Evolutionary conservation across 2,888 invertebrate genomes (phyloP).

Genomic region (Petrolisthes manimaculis): DNA sequence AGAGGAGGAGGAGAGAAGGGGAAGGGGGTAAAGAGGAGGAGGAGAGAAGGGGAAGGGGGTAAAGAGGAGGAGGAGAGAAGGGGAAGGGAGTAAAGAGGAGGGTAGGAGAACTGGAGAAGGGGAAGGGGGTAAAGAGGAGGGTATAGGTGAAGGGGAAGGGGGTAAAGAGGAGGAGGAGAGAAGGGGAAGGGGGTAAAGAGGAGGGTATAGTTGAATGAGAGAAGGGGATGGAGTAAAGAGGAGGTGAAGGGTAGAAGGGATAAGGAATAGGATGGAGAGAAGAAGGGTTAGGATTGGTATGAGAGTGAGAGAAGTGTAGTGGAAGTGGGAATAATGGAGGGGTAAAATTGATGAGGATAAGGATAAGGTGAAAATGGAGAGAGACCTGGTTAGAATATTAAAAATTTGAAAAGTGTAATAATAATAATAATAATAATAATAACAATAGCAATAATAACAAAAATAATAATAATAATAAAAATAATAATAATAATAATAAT

Average conservation of each 20-base stretch:
- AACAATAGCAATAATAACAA: not conserved
- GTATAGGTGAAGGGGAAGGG: not conserved
- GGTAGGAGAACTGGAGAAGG: not conserved
- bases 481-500: not conserved
- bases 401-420: not conserved
- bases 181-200: not conserved
- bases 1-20: too few species aligned
- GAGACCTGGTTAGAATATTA: not conserved
- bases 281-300: too few species aligned
- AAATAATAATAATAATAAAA: not conserved
- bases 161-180: not conserved
- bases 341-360: not conserved
- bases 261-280: too few species aligned
- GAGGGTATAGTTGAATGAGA: not conserved
- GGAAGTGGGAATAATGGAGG: not conserved
- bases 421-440: not conserved
- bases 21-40: too few species aligned
- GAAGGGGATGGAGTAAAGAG: not conserved
- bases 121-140: not conserved
- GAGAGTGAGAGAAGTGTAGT: not conserved
- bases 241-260: too few species aligned
- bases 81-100: not conserved
- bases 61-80: not conserved
- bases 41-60: too few species aligned
- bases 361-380: not conserved